Percentiles rank a stretch among this genome's conserved stretches.
Evolutionary conservation across 2,888 invertebrate genomes (phyloP).

Genomic region (Nemoura dubitans): DNA sequence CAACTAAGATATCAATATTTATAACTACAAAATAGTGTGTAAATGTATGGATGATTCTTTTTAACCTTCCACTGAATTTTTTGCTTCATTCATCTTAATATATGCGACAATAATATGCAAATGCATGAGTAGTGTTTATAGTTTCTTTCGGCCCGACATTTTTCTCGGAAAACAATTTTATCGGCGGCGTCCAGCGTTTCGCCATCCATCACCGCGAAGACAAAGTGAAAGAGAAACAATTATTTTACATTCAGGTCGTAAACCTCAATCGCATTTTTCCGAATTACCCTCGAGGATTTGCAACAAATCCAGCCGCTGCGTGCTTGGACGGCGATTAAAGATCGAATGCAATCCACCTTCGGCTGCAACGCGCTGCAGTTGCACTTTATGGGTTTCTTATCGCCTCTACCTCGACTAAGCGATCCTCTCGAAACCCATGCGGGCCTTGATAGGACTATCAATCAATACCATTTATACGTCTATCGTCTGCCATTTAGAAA

Average conservation of each 20-base stretch:
- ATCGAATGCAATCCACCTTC: no score
- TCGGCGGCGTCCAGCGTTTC: background rate
- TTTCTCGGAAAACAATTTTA: background rate
- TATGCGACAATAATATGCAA: background rate
- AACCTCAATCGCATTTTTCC: background rate
- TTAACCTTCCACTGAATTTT: background rate
- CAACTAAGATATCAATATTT: background rate
- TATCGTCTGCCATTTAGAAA: no score
- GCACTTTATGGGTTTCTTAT: background rate
- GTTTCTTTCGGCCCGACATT: background rate
- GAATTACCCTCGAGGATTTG: background rate
- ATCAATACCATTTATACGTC: background rate
- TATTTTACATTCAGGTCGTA: background rate
- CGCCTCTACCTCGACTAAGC: background rate
- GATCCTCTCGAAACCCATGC: background rate
- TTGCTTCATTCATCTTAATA: no score
- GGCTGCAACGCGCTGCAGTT: background rate
- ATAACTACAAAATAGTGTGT: background rate
- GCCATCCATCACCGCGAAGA: background rate
- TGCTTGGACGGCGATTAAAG: no score
- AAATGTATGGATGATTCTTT: background rate
- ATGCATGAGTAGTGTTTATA: background rate
- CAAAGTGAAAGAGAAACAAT: conserved; percentile 4
- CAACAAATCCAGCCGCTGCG: background rate
- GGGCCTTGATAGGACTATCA: background rate